These are phyloP conservation scores for Bambusicola thoracicus DNA, from an alignment of 2,113 vertebrate genomes.

Conservation along the genomic window DNA sequence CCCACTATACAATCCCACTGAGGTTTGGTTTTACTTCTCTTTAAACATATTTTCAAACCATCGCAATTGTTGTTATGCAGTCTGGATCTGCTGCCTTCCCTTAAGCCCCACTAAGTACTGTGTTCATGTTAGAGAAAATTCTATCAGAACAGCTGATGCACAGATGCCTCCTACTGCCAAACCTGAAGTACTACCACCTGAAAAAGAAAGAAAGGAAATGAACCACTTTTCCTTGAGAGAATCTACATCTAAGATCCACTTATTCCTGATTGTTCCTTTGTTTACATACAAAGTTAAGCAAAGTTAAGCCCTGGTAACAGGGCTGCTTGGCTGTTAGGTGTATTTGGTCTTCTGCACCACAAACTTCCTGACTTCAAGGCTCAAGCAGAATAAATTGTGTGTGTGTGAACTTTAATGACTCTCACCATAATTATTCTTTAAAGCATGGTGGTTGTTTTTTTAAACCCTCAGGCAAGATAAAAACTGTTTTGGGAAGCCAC, in stretches of 20 bases:
- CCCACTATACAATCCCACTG: background rate
- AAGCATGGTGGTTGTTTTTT: background rate
- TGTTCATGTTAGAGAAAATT: background rate
- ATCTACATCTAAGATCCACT: background rate
- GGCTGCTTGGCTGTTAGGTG: background rate
- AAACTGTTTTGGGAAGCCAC: background rate
- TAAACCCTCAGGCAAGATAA: background rate
- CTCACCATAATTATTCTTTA: background rate
- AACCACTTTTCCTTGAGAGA: background rate
- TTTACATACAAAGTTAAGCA: background rate
- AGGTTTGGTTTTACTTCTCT: background rate
- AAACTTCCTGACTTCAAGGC: background rate
- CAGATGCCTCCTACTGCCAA: slow-evolving; percentile 71
- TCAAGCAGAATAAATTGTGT: background rate
- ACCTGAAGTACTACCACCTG: slow-evolving; percentile 15
- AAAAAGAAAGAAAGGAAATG: background rate
- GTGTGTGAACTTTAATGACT: background rate
- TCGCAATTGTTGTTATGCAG: background rate
- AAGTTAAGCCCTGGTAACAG: background rate
- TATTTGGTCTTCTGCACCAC: background rate
- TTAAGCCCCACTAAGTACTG: background rate
- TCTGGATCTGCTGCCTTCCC: background rate
- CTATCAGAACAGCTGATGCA: background rate
- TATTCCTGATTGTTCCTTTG: background rate
- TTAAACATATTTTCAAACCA: background rate